Base-by-base conservation (phyloP, 2,888 invertebrate species). In the Athetis lepigone region DNA sequence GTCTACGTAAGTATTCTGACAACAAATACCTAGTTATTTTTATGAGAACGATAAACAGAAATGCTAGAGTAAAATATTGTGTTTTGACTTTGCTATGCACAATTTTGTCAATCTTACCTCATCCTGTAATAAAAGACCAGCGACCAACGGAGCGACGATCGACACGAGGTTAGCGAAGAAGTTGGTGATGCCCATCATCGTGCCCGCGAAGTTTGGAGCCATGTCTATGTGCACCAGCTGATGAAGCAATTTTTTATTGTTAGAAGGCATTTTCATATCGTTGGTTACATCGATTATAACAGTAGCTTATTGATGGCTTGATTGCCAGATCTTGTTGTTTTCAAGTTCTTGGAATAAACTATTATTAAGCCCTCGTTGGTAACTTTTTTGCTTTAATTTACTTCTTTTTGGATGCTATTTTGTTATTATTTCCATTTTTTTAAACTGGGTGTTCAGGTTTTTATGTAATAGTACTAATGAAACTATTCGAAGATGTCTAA, bases 121-220 rank as follows among this genome's bases (percentile, higher is more conserved):
- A 81, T 97, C 96, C 0, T 93, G 89, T 0, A 97, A 95, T 33
- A 98, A 95, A 13, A 95, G 90, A 8, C 97, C 97, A 0, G 97
- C 97, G 0, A 96, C 93, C 0, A 97, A 86, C 0, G 98, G 98
- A 0, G 97, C 97, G n/a, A 98, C 88, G 67, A 98, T 96, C 42
- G 97, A 97, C 79, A 97, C 96, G 9, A 97, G 87, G 84, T 97
- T 98, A 0, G 97, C 97, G 11, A 96, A 91, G 52, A 96, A 96
- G 88, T 98, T 98, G 2, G 97, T 97, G 73, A 98, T 96, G 7
- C 98, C 98, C 97, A 98, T 97, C 65, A 98, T 86, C 0, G 97
- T 96, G 2, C 98, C 98, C 0, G 97, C 97, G 84, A 97, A 98
- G 85, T 97, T 97, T 0, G 98, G 98, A 5, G 98, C 96, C 83